These are phyloP conservation scores for Onthophagus taurus DNA, from an alignment of 1,140 invertebrate genomes.

Conservation along the genomic window DNA sequence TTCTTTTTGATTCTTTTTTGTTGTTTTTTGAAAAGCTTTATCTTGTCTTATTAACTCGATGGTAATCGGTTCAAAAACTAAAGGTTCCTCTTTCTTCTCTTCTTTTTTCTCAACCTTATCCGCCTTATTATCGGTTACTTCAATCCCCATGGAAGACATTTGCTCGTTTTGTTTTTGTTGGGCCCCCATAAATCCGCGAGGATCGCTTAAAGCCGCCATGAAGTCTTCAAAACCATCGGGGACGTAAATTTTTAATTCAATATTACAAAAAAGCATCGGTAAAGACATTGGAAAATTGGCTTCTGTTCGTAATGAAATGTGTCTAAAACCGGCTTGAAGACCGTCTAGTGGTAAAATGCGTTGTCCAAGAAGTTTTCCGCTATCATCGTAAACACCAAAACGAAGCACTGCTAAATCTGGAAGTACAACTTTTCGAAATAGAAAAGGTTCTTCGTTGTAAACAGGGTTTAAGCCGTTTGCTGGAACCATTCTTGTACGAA, in stretches of 20 bases:
- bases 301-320: conserved; percentile 95
- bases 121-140: conserved; percentile 43
- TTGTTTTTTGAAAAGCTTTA: conserved; percentile 90
- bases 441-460: conserved; percentile 97
- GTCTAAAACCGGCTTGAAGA: conserved; percentile 88
- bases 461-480: conserved; percentile 95
- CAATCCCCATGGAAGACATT: conserved; percentile 90
- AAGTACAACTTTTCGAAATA: conserved; percentile 96
- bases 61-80: conserved; percentile 87
- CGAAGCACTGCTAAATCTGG: conserved; percentile 95
- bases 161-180: conserved; percentile 81
- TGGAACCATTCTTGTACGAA: conserved; percentile 90
- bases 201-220: conserved; percentile 95
- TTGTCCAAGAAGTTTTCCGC: conserved; percentile 92
- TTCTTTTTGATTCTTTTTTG: conserved; percentile 94
- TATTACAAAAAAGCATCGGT: conserved; percentile 97
- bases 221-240: conserved; percentile 98
- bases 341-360: conserved; percentile 96
- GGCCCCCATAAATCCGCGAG: conserved; percentile 84
- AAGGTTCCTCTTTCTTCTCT: conserved; percentile 59
- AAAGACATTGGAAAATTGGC: conserved; percentile 98
- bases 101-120: conserved; percentile 52
- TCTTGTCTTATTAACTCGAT: conserved; percentile 82
- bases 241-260: conserved; percentile 99
- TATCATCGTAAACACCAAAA: conserved; percentile 99